Conservation (phyloP, 2,113 vertebrate species). For the Cathartes aura region DNA sequence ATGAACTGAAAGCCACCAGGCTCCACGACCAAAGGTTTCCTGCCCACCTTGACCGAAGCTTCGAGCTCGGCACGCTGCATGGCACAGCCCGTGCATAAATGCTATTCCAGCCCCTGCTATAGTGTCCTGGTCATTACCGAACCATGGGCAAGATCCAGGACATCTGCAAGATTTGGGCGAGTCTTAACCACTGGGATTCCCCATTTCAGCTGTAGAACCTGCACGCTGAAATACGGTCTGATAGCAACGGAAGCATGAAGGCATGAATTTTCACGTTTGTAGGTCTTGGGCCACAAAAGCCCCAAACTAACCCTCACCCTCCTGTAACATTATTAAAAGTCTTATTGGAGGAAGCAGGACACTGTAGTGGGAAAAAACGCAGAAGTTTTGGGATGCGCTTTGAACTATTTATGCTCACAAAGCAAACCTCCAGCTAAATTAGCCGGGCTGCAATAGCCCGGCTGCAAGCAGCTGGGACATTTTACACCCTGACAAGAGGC, state of each 20-base stretch:
- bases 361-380: accelerated
- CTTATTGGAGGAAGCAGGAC: not conserved
- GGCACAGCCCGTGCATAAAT: accelerated
- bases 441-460: not conserved
- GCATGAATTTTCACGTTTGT: accelerated
- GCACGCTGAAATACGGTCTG: accelerated
- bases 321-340: not conserved
- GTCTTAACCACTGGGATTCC: not conserved
- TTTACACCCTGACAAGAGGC: not conserved
- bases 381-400: not conserved
- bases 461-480: not conserved
- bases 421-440: not conserved
- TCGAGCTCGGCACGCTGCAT: accelerated
- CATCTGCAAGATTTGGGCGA: not conserved
- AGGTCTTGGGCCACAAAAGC: not conserved
- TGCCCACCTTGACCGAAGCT: accelerated
- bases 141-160: not conserved
- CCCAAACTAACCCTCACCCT: not conserved
- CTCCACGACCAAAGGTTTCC: accelerated
- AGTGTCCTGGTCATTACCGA: not conserved
- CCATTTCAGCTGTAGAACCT: not conserved
- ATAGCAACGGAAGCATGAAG: accelerated
- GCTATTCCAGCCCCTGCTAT: not conserved
- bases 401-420: not conserved
- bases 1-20: not conserved